These are phyloP conservation scores for Perca flavescens DNA, from an alignment of 2,113 vertebrate genomes.

Conservation along the genomic window DNA sequence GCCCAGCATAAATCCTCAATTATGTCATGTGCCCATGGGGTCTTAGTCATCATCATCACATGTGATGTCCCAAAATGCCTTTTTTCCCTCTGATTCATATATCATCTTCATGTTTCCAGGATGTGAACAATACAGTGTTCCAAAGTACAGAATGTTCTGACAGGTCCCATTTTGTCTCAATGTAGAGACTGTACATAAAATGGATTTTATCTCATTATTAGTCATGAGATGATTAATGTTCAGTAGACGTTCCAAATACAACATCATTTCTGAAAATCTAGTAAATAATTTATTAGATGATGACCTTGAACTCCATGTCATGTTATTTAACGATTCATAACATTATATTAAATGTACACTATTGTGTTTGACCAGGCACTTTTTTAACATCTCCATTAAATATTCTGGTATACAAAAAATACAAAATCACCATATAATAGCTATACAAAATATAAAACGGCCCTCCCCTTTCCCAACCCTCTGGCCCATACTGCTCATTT, in stretches of 20 bases:
- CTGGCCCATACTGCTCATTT: too few species aligned
- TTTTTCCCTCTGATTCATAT: constrained; percentile 52
- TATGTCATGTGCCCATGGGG: constrained; percentile 64
- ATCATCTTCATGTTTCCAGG: constrained; percentile 45
- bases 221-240: constrained; percentile 41
- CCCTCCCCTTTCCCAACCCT: too few species aligned
- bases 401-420: too few species aligned
- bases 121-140: constrained; percentile 37
- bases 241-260: constrained; percentile 28
- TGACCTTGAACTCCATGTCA: constrained; percentile 50
- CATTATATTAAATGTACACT: constrained; percentile 1
- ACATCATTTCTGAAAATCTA: constrained; percentile 34
- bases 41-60: constrained; percentile 63
- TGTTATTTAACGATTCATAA: constrained; percentile 15
- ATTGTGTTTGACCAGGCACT: constrained; percentile 6
- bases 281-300: constrained; percentile 32
- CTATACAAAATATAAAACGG: too few species aligned
- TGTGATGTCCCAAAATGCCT: constrained; percentile 63
- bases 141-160: constrained; percentile 10
- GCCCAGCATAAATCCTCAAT: constrained; percentile 73
- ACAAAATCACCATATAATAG: too few species aligned
- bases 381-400: too few species aligned
- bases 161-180: constrained; percentile 22
- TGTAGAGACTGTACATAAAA: constrained; percentile 31
- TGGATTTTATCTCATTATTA: constrained; percentile 45